These are phyloP conservation scores for Halesus radiatus DNA, from an alignment of 1,140 invertebrate genomes.

Conservation along the genomic window DNA sequence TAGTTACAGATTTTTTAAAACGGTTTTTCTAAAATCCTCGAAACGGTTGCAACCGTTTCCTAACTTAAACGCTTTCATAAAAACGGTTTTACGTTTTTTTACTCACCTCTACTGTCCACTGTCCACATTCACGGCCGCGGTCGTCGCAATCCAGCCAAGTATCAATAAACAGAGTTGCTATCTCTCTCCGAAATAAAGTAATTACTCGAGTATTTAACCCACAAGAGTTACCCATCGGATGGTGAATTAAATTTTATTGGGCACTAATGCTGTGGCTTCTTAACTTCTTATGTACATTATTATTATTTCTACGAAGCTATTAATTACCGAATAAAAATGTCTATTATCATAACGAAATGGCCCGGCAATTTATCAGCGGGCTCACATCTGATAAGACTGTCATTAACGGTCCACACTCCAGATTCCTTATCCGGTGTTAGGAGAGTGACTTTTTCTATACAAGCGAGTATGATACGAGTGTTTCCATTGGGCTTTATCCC, in stretches of 20 bases:
- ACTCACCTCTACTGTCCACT: too few species aligned
- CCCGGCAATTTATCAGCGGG: constrained; percentile 39
- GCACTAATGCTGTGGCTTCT: constrained; percentile 22
- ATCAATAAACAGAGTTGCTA: background rate
- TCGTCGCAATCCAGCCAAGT: background rate
- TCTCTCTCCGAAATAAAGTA: constrained; percentile 13
- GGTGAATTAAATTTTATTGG: constrained; percentile 22
- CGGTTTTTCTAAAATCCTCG: too few species aligned
- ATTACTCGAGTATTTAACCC: constrained; percentile 43
- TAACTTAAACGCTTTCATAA: too few species aligned
- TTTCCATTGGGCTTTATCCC: constrained; percentile 23
- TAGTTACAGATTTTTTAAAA: too few species aligned
- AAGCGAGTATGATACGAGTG: constrained; percentile 11
- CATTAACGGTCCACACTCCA: constrained; percentile 30
- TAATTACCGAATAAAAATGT: constrained; percentile 25
- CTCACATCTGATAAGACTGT: constrained; percentile 33
- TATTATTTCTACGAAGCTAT: constrained; percentile 12
- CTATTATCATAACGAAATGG: constrained; percentile 41
- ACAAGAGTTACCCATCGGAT: constrained; percentile 11
- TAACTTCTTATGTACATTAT: background rate
- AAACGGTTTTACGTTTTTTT: too few species aligned
- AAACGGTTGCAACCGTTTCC: too few species aligned
- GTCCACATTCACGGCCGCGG: too few species aligned
- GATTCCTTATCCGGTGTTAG: constrained; percentile 19
- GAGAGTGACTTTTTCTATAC: constrained; percentile 30